These are phyloP conservation scores for Cephalopterus ornatus DNA, from an alignment of 2,113 vertebrate species.

Conservation along the genomic window DNA sequence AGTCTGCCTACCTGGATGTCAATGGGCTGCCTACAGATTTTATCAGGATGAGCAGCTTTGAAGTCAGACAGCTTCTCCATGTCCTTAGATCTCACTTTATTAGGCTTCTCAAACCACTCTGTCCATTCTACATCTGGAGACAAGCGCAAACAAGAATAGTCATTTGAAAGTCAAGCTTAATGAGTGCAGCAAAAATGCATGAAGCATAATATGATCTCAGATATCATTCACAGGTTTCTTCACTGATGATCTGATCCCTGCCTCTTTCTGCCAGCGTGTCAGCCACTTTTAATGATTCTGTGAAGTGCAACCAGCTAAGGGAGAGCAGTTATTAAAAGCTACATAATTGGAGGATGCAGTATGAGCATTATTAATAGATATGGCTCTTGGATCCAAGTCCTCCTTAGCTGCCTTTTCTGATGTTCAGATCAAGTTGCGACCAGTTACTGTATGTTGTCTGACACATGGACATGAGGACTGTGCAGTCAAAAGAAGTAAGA, in stretches of 20 bases:
- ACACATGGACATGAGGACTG: background rate
- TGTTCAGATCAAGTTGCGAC: background rate
- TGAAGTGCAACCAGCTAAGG: background rate
- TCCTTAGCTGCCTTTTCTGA: background rate
- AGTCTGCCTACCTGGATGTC: conserved; percentile 86
- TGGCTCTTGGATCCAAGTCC: background rate
- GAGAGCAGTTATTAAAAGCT: background rate
- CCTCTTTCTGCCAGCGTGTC: conserved; percentile 7
- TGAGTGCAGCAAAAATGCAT: background rate
- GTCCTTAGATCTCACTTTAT: conserved; percentile 82
- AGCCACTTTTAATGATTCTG: background rate
- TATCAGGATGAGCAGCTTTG: conserved; percentile 80
- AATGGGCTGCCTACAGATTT: conserved; percentile 86
- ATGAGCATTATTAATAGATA: background rate
- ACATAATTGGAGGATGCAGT: background rate
- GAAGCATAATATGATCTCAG: background rate
- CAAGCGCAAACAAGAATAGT: background rate
- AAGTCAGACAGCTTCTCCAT: conserved; percentile 91
- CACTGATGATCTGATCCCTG: background rate
- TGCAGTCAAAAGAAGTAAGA: background rate
- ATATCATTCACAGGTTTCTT: conserved; percentile 8
- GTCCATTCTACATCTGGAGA: conserved; percentile 92
- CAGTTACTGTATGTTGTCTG: background rate
- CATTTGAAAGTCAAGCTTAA: background rate
- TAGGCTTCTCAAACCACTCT: conserved; percentile 88